These are phyloP conservation scores for Paracyclopina nana DNA, from an alignment of 1,140 invertebrate genomes.

Conservation along the genomic window DNA sequence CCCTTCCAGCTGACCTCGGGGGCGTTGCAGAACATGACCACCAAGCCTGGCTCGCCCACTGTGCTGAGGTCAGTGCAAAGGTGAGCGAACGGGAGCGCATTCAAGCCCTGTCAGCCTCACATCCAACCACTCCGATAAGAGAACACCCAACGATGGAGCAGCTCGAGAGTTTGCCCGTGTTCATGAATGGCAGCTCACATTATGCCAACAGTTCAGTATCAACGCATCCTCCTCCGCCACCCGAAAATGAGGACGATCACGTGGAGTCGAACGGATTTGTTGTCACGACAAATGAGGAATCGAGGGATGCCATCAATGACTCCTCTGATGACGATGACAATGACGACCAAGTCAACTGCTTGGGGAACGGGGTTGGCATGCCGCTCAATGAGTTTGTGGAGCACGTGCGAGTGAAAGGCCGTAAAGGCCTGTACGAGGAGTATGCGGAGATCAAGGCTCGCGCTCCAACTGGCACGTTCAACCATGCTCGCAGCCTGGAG, in stretches of 20 bases:
- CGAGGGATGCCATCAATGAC: constrained; percentile 3
- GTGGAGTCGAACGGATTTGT: constrained; percentile 5
- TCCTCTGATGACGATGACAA: constrained; percentile 40
- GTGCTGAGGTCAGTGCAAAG: constrained; percentile 45
- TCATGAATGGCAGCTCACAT: constrained; percentile 15
- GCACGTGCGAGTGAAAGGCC: constrained; percentile 46
- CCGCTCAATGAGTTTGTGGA: constrained; percentile 55
- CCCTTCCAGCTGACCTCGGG: constrained; percentile 63
- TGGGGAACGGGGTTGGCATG: constrained; percentile 35
- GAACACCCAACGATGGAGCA: constrained; percentile 23
- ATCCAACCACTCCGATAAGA: constrained; percentile 21
- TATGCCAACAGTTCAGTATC: no score
- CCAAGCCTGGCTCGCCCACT: constrained; percentile 60
- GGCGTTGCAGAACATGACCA: constrained; percentile 67
- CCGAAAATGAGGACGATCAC: neutral
- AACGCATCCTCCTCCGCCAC: constrained; percentile 5
- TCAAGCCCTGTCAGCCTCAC: neutral
- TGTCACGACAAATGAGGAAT: constrained; percentile 1
- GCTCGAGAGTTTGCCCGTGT: constrained; percentile 13
- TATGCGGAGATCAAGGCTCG: constrained; percentile 62
- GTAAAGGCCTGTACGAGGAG: constrained; percentile 56
- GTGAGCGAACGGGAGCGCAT: constrained; percentile 23
- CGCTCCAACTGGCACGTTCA: constrained; percentile 61
- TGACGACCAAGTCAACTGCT: constrained; percentile 49
- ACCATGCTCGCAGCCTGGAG: constrained; percentile 42